These are phyloP conservation scores for Chionoecetes opilio DNA, from an alignment of 1,140 invertebrate genomes.

Conservation along the genomic window DNA sequence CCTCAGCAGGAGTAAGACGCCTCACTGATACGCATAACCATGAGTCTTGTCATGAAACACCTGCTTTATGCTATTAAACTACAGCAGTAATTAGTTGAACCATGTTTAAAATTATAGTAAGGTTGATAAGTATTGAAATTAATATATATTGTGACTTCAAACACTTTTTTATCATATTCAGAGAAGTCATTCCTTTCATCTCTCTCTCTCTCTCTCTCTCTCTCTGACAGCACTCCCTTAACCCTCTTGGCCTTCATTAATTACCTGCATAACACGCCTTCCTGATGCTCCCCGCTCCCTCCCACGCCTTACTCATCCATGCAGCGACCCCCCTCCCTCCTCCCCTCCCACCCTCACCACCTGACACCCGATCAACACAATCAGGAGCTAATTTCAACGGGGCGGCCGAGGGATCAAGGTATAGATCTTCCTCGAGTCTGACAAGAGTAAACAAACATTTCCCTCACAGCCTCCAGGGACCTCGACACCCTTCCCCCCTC, in stretches of 20 bases:
- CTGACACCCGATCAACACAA: conserved; percentile 32
- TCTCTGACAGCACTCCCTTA: background rate
- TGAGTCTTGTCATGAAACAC: background rate
- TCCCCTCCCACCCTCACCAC: conserved; percentile 32
- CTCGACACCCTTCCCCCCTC: too few species aligned
- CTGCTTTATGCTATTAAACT: background rate
- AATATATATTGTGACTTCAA: too few species aligned
- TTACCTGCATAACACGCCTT: background rate
- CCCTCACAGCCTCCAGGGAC: background rate
- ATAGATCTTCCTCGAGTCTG: conserved; percentile 24
- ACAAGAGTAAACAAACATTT: conserved; percentile 57
- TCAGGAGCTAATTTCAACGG: conserved; percentile 35
- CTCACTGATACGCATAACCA: background rate
- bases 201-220: too few species aligned
- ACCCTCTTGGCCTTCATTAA: background rate
- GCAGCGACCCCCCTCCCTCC: background rate
- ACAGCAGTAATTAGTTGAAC: background rate
- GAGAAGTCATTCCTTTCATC: too few species aligned
- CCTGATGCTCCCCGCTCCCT: too few species aligned
- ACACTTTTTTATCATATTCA: too few species aligned
- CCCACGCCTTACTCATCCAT: background rate
- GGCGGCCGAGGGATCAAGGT: conserved; percentile 5
- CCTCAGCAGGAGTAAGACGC: background rate
- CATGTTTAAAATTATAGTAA: too few species aligned
- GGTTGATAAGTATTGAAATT: too few species aligned